A percentile compares a stretch with the other conserved stretches of the same genome.
Evolutionary conservation across 2,113 vertebrate species (phyloP).

Genomic region (Pimephales promelas): DNA sequence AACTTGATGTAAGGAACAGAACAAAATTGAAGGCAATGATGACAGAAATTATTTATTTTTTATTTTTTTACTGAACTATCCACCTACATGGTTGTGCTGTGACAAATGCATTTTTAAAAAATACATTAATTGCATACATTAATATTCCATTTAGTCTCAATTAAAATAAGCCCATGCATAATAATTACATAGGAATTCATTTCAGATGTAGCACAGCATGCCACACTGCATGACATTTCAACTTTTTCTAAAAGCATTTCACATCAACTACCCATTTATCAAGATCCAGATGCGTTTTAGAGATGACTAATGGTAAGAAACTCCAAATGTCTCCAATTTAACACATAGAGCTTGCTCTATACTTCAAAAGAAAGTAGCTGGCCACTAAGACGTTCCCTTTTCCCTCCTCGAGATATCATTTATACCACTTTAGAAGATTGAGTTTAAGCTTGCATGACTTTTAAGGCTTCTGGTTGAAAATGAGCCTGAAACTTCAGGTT

Average conservation of each 20-base stretch:
- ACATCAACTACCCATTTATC: not conserved
- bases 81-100: not conserved
- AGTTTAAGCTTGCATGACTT: slow-evolving; percentile 5
- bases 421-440: slow-evolving; percentile 24
- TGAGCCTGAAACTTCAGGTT: not conserved
- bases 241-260: not conserved
- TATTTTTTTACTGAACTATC: not conserved
- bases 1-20: not conserved
- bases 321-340: slow-evolving; percentile 1
- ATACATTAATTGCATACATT: not conserved
- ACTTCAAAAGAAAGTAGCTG: slow-evolving; percentile 13
- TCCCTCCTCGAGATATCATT: not conserved
- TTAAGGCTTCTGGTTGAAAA: slow-evolving; percentile 10
- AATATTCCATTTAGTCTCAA: not conserved
- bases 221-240: not conserved
- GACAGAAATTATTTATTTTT: not conserved
- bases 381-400: slow-evolving; percentile 2
- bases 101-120: slow-evolving; percentile 4
- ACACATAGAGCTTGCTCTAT: slow-evolving; percentile 1
- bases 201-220: not conserved
- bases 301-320: not conserved
- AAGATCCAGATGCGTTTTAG: not conserved
- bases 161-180: not conserved
- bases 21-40: not conserved
- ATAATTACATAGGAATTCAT: not conserved